Evolutionary conservation across 2,113 vertebrate species (phyloP).

Genomic region (Mus musculus): GRCm39 chr9:80009501-80010000

Average conservation of each 20-base stretch:
- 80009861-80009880: conserved; percentile 39
- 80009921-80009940: conserved; percentile 35
- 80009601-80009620: neutral
- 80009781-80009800: neutral
- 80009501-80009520: conserved; percentile 4
- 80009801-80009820: neutral
- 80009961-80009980: conserved; percentile 2
- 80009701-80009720: neutral
- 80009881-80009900: neutral
- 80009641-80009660: conserved; percentile 26
- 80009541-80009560: neutral
- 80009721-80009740: conserved; percentile 38
- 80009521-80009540: neutral
- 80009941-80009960: conserved; percentile 19
- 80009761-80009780: neutral
- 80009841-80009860: conserved; percentile 40
- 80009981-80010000: conserved; percentile 43
- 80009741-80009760: conserved; percentile 11
- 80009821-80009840: conserved; percentile 36
- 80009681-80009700: neutral
- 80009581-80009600: neutral
- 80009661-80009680: neutral
- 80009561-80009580: neutral
- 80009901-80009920: conserved; percentile 2
- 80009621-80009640: conserved; percentile 27